Percentiles rank a stretch among this genome's conserved stretches.
Evolutionary conservation across 2,797 vertebrate genomes (phyloP).

Genomic region (Odontamblyopus rebecca): DNA sequence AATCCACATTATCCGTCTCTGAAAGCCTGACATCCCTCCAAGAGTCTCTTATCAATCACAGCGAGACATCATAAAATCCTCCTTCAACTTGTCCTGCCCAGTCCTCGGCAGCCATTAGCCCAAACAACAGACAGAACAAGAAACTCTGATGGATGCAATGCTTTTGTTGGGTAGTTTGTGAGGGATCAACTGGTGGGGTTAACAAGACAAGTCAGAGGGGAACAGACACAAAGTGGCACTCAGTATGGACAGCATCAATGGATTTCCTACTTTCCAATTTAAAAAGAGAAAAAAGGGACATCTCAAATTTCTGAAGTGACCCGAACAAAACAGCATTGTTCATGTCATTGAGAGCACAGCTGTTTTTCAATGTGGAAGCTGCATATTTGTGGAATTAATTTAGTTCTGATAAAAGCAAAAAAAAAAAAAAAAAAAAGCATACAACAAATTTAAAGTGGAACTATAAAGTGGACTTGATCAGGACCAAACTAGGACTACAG

Average conservation of each 20-base stretch:
- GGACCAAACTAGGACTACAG: no score
- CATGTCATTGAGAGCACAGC: no score
- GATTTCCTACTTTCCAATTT: not conserved
- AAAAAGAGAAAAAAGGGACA: not conserved
- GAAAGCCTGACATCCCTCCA: constrained; percentile 76
- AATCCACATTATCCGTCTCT: constrained; percentile 79
- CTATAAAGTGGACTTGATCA: no score
- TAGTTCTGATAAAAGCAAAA: no score
- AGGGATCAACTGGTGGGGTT: constrained; percentile 22
- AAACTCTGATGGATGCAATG: constrained; percentile 40
- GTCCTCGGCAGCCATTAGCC: constrained; percentile 68
- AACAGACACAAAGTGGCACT: constrained; percentile 21
- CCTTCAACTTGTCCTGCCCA: constrained; percentile 74
- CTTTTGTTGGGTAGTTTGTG: constrained; percentile 30
- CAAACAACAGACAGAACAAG: constrained; percentile 54
- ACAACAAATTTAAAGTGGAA: no score
- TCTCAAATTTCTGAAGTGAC: no score
- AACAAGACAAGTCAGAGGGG: not conserved
- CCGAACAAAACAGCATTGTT: no score
- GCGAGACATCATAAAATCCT: constrained; percentile 76
- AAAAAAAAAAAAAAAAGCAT: no score
- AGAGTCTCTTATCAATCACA: constrained; percentile 79
- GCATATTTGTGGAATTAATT: no score
- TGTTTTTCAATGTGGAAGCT: no score
- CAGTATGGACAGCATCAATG: not conserved